These are phyloP conservation scores for Stichopus chloronotus DNA, from an alignment of 35 echinoderm and acorn worm genomes.

Conservation along the genomic window DNA sequence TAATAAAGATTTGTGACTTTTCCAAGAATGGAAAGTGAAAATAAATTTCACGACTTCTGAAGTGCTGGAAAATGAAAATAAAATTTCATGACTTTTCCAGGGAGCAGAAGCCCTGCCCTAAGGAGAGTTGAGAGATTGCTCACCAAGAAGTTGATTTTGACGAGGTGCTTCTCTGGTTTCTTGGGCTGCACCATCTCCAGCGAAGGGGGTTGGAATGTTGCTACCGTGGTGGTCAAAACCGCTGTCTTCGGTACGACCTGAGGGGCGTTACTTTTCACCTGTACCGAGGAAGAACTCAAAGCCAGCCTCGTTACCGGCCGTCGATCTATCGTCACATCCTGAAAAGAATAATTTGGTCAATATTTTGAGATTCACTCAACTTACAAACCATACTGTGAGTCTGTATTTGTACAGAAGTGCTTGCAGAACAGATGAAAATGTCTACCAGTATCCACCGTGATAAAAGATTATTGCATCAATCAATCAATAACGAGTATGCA, in stretches of 20 bases:
- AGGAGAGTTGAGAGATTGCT: background rate
- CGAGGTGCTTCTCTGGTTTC: constrained; percentile 71
- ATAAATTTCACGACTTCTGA: too few relatives aligned
- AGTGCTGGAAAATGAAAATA: too few relatives aligned
- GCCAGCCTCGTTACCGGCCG: constrained; percentile 32
- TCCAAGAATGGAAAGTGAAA: too few relatives aligned
- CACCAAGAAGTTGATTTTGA: constrained; percentile 88
- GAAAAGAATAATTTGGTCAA: background rate
- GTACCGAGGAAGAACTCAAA: background rate
- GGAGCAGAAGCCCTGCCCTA: too few relatives aligned
- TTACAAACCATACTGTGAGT: background rate
- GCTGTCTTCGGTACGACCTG: constrained; percentile 22
- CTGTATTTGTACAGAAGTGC: background rate
- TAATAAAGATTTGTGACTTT: too few relatives aligned
- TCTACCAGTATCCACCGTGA: too few relatives aligned
- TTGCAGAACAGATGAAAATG: too few relatives aligned
- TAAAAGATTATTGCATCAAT: too few relatives aligned
- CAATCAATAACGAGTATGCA: too few relatives aligned
- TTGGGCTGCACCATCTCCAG: background rate
- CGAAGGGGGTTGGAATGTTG: constrained; percentile 26
- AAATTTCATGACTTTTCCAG: too few relatives aligned
- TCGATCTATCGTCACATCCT: constrained; percentile 10
- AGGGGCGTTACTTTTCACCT: background rate
- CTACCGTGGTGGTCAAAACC: constrained; percentile 30
- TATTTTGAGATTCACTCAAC: background rate